Evolutionary conservation across 2,888 invertebrate species (phyloP), one percentile per base, ranked within the genome.

Genomic region (Nephrotoma guestfalica): DNA sequence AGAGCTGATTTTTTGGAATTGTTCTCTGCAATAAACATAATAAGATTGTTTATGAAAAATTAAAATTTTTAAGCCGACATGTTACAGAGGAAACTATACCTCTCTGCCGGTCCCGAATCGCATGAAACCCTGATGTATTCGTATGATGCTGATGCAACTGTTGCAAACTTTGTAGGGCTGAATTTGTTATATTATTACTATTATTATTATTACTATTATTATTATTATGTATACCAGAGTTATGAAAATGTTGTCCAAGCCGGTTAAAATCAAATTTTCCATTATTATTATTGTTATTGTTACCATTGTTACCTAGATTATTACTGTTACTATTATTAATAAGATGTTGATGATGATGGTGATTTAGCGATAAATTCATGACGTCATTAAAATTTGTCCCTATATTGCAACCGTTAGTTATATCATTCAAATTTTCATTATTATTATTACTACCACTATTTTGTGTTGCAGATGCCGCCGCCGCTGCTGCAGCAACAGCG

Each of bases 131-230:
- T 4, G 89, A 90, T 51, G 91, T 90, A 87, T 89, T 90, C 11
- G 91, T 90, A 88, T 92, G 92, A 87, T 91, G 91, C 86, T 91
- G 91, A 88, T 91, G 91, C 85, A 91, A 88, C 87, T 91, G 92
- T 87, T 92, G 92, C 6, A 91, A 89, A 87, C 91, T 91, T 88
- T 92, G 92, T 87, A 91, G 87, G 5, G 91, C 91, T 41, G 91
- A 90, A 90, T 18, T 85, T 85, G 85, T 85, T 43, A 18, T 43
- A 13, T 85, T 83, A 41, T 86, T 85, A 7, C 87, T 89, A n/a
- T 87, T 89, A 71, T 40, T 86, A 45, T 86, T 86, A 43, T 86
- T 71, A 86, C n/a, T n/a, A n/a, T 87, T 89, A 71, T 40, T 86
- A 45, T 86, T 86, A 43, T 86, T 71, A 86, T 87, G 87, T 18